Evolutionary conservation across 2,113 vertebrate species (phyloP).

Genomic region (Tetrao urogallus): DNA sequence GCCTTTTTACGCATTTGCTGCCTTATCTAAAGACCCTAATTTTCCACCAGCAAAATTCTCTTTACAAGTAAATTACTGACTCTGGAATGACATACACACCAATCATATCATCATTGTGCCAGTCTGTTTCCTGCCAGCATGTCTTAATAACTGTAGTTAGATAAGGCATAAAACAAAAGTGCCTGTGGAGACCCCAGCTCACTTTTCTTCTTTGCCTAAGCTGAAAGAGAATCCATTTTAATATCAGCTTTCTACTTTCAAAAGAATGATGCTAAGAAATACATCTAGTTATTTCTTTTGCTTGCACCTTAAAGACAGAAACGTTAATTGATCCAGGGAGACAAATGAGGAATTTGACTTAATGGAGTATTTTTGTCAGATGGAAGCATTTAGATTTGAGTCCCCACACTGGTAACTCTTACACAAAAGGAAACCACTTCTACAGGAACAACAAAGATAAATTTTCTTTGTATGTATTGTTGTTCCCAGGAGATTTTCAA

Average conservation of each 20-base stretch:
- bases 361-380: neutral
- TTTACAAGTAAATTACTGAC: neutral
- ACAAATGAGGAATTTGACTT: neutral
- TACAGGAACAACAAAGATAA: neutral
- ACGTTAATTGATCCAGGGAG: neutral
- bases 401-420: neutral
- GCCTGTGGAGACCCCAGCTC: neutral
- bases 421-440: neutral
- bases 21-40: neutral
- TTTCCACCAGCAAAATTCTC: neutral
- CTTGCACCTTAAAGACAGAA: neutral
- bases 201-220: neutral
- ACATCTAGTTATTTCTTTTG: neutral
- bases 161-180: neutral
- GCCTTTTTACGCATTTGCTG: neutral
- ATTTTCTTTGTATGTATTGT: neutral
- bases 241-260: neutral
- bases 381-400: neutral
- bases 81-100: neutral
- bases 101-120: rapidly evolving
- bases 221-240: neutral
- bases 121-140: neutral
- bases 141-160: neutral
- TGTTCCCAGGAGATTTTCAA: neutral
- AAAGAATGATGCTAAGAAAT: neutral